phyloP scores from a whole-genome alignment of 2,113 vertebrate genomes.

The Lophura nycthemera region DNA sequence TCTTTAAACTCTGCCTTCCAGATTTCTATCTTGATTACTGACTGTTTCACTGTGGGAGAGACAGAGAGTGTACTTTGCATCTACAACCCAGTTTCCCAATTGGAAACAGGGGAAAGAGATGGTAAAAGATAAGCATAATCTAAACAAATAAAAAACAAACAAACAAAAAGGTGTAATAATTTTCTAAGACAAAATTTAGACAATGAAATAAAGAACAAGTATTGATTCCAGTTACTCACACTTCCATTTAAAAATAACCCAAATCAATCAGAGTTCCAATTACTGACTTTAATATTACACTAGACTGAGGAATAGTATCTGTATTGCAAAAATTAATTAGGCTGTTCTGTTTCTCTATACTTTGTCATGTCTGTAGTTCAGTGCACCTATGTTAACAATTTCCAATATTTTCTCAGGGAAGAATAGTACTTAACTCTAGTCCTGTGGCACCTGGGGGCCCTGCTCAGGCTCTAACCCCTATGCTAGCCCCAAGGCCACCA shows the following conservation, averaged over 20 bases:
- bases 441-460: rapidly evolving
- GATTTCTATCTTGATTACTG: not conserved
- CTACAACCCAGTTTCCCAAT: not conserved
- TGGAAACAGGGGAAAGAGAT: not conserved
- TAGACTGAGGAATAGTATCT: not conserved
- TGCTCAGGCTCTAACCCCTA: not conserved
- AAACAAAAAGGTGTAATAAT: not conserved
- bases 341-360: not conserved
- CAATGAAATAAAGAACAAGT: not conserved
- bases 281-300: not conserved
- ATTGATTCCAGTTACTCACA: not conserved
- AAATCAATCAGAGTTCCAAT: not conserved
- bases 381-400: not conserved
- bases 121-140: rapidly evolving
- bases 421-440: not conserved
- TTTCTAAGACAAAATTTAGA: not conserved
- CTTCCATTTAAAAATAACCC: rapidly evolving
- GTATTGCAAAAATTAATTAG: not conserved
- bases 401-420: not conserved
- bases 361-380: not conserved
- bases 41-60: not conserved
- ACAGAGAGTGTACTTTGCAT: not conserved
- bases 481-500: rapidly evolving
- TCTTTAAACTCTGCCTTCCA: not conserved
- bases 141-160: not conserved